Evolutionary conservation across 1,140 invertebrate genomes (phyloP), one percentile per base, ranked within the genome.

Genomic region (Cherax destructor): DNA sequence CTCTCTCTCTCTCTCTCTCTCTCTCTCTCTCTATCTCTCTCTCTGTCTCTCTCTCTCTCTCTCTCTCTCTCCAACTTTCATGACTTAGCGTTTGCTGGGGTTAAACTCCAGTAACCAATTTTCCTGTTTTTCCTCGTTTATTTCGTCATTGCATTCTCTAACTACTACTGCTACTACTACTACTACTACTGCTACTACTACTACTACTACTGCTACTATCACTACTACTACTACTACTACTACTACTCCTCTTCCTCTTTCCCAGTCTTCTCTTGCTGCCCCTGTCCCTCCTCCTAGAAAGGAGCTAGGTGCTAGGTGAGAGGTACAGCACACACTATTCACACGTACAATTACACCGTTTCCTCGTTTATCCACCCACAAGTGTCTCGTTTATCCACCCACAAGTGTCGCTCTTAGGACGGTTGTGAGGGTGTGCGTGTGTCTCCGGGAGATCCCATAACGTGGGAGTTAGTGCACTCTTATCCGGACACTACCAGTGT

Each of bases 271-370:
- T 16, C 50, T 56, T 18, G 79, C 79, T 13, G 52, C 52, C 13
- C 9, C 52, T 56, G 9, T 13, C 13, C 52, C 52, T 56, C 77
- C 10, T 24, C 74, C n/a, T 41, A 18, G 24, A 24, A n/a, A 77
- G 24, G 47, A 56, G 52, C 30, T 41, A 41, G 30, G 30, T 41
- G 30, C 30, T 41, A 56, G 52, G 52, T 10, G 52, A 13, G 13
- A 56, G 52, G 52, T 10, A 13, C 9, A 13, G 6, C 9, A 56
- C 5, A 1, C 80, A 83, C 41, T 21, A 61, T 83, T 69, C 81
- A 83, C 81, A 83, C 30, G 81, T 83, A 69, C 81, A 83, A 69
- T 83, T 83, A 65, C 56, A 83, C 81, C 41, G 30, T 83, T 83
- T 47, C 81, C 81, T 83, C 81, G 81, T 83, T 69, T 24, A 83